Base-by-base conservation (phyloP, 2,888 invertebrate species). In the Cryptophagus acutangulus region DNA sequence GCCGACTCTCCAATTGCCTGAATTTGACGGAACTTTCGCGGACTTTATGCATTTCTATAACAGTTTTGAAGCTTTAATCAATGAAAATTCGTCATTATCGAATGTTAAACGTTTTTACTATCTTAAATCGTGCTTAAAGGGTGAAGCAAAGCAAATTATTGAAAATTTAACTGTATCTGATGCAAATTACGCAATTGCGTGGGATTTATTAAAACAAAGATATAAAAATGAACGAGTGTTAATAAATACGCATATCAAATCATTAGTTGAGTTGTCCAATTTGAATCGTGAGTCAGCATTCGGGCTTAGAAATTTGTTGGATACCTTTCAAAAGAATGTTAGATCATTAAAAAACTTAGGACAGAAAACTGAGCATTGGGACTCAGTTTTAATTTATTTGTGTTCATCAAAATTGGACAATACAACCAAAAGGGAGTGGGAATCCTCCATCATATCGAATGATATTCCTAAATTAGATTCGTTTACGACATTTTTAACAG, bases 171-270 rank as follows among this genome's bases (percentile, higher is more conserved):
- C 17, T 10, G 15, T 31, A 10, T 20, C 38, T 4, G 38, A 30
- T 9, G 17, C 30, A 9, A 38, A 38, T 15, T 38, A 31, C 17
- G 31, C 17, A 8, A 18, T 18, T n/a, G 38, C 38, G n/a, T 38
- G 38, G 38, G 33, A 18, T 13, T 20, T 20, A 15, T n/a, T 33
- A 9, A 14, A 4, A n/a, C 14, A 26, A 2, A 17, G 30, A 20
- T 38, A 38, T 31, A 9, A 38, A 38, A 38, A 38, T 25, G 33
- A 38, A 38, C 29, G 30, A 20, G 9, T 38, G n/a, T 20, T 38
- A 12, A 17, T 17, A 2, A 30, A 38, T 38, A 18, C 38, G 8
- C 24, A 30, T 14, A 15, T 38, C 8, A 30, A 38, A 20, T 18
- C 17, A 6, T 29, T 38, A 10, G 18, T 31, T 35, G 20, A 20